phyloP scores from a whole-genome alignment of 2,797 vertebrate genomes.

The Pygocentrus nattereri region DNA sequence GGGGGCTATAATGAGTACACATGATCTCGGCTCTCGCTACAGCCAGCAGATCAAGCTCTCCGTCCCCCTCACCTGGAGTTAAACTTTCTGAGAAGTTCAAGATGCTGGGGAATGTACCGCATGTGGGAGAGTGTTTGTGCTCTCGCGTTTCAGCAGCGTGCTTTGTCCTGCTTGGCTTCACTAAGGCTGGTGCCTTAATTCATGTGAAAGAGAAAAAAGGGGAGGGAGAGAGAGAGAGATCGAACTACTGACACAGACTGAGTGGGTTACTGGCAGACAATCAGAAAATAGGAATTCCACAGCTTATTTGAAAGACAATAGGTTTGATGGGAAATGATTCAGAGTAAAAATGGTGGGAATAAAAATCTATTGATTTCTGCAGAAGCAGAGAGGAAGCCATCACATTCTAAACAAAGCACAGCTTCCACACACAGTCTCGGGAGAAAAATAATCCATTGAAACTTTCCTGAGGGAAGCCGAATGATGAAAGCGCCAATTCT shows the following conservation, averaged over 20 bases:
- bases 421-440: not conserved
- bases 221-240: not conserved
- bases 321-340: not conserved
- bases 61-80: constrained; percentile 58
- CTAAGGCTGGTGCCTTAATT: constrained; percentile 68
- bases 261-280: not conserved
- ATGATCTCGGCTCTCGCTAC: constrained; percentile 47
- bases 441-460: not conserved
- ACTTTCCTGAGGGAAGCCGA: not conserved
- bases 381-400: not conserved
- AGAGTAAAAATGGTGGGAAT: not conserved
- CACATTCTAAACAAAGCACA: not conserved
- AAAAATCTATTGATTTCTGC: not conserved
- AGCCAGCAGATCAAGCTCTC: constrained; percentile 48
- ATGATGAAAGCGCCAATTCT: not conserved
- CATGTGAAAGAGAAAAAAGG: constrained; percentile 58
- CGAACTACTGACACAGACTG: constrained; percentile 13
- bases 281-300: not conserved
- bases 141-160: constrained; percentile 69
- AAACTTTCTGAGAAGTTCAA: constrained; percentile 69
- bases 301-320: constrained; percentile 16
- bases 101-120: constrained; percentile 64
- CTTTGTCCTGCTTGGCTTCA: constrained; percentile 75
- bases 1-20: constrained; percentile 36
- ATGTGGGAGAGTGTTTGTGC: constrained; percentile 19